phyloP scores from a whole-genome alignment of 2,888 invertebrate genomes.

The Lasioglossum malachurum region DNA sequence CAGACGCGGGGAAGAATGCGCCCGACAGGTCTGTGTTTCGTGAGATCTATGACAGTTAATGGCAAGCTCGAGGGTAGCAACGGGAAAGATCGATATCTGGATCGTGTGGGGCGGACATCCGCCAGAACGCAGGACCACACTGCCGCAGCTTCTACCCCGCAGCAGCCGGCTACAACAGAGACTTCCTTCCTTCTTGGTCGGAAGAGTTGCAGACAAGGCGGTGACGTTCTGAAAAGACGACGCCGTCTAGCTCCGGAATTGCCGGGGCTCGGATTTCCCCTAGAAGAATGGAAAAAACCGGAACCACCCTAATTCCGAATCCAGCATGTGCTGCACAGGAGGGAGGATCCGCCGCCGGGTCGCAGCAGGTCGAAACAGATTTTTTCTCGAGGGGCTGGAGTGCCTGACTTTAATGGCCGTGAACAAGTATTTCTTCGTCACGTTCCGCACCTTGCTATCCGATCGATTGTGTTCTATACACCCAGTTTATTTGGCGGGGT shows the following conservation, averaged over 20 bases:
- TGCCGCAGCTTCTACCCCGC: constrained; percentile 57
- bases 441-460: not conserved
- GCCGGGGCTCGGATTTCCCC: constrained; percentile 43
- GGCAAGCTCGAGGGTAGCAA: constrained; percentile 51
- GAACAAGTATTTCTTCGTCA: constrained; percentile 17
- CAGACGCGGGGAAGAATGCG: constrained; percentile 26
- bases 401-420: constrained; percentile 9
- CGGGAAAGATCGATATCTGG: constrained; percentile 56
- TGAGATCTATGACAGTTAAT: constrained; percentile 59
- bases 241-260: constrained; percentile 39
- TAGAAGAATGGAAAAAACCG: constrained; percentile 57
- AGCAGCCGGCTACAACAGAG: constrained; percentile 49
- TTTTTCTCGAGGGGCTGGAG: constrained; percentile 19
- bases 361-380: constrained; percentile 58
- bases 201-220: constrained; percentile 61
- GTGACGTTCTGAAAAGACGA: constrained; percentile 47
- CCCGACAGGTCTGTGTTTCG: constrained; percentile 54
- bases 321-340: constrained; percentile 66
- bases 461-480: not conserved
- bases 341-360: constrained; percentile 24
- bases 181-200: constrained; percentile 35
- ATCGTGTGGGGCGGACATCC: constrained; percentile 59
- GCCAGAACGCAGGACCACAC: constrained; percentile 67
- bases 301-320: constrained; percentile 71
- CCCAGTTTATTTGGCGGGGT: not conserved